Evolutionary conservation across 2,113 vertebrate species (phyloP).

Genomic region (Hyperopisus bebe): DNA sequence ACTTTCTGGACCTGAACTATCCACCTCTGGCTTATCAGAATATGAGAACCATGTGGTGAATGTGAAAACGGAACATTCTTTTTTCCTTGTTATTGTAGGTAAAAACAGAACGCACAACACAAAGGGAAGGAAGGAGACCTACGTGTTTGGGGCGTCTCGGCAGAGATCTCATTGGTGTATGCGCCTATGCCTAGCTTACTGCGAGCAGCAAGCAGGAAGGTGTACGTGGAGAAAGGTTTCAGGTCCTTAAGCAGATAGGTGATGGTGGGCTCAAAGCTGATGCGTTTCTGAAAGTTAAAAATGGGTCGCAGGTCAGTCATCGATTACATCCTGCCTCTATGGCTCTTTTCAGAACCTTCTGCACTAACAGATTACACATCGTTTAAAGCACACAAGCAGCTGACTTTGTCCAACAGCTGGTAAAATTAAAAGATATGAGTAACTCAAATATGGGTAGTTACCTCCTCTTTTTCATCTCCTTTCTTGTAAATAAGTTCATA

Average conservation of each 20-base stretch:
- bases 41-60: neutral
- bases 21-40: neutral
- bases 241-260: constrained; percentile 88
- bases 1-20: neutral
- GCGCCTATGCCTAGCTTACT: constrained; percentile 91
- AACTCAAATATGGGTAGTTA: constrained; percentile 36
- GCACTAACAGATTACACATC: neutral
- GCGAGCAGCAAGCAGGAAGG: constrained; percentile 87
- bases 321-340: neutral
- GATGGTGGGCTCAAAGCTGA: constrained; percentile 83
- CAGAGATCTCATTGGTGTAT: constrained; percentile 90
- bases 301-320: neutral
- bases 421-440: neutral
- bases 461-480: constrained; percentile 90
- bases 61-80: constrained; percentile 44
- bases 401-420: neutral
- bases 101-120: neutral
- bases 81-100: neutral
- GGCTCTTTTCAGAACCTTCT: neutral
- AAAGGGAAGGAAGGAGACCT: constrained; percentile 77
- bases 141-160: constrained; percentile 98
- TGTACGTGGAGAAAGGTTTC: constrained; percentile 90
- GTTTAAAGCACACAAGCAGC: neutral
- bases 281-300: constrained; percentile 67
- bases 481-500: constrained; percentile 94